Evolutionary conservation across 1,140 invertebrate genomes (phyloP).

Genomic region (Apis florea): DNA sequence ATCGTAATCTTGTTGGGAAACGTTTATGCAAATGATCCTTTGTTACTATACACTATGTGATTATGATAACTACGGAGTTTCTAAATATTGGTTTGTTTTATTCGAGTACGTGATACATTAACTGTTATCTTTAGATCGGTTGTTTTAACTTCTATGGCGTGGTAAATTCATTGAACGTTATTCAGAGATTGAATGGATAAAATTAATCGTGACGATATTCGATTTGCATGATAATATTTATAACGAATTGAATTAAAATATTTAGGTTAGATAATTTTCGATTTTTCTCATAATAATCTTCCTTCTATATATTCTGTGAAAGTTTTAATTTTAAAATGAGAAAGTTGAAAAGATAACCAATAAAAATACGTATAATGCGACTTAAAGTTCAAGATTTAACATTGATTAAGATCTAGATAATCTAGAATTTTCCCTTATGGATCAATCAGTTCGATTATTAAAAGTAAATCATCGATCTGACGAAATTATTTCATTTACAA

Average conservation of each 20-base stretch:
- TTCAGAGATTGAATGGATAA: background rate
- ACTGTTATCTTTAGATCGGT: background rate
- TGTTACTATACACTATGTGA: background rate
- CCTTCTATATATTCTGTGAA: no score
- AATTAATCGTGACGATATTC: background rate
- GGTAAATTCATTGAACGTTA: background rate
- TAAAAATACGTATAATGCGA: background rate
- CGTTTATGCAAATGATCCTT: background rate
- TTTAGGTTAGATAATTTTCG: background rate
- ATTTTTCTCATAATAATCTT: background rate
- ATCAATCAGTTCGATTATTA: background rate
- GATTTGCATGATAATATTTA: background rate
- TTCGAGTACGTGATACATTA: background rate
- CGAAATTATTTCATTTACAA: background rate
- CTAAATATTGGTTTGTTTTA: background rate
- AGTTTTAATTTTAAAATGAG: background rate
- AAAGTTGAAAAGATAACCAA: background rate
- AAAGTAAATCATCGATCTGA: background rate
- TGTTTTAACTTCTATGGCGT: background rate
- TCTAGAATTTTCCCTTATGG: background rate
- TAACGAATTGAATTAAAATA: background rate
- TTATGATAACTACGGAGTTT: background rate
- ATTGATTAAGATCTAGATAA: background rate
- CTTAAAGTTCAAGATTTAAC: slow-evolving; percentile 5
- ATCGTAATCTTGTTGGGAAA: background rate